Evolutionary conservation across 2,113 vertebrate genomes (phyloP).

Genomic region (Clarias batrachus): DNA sequence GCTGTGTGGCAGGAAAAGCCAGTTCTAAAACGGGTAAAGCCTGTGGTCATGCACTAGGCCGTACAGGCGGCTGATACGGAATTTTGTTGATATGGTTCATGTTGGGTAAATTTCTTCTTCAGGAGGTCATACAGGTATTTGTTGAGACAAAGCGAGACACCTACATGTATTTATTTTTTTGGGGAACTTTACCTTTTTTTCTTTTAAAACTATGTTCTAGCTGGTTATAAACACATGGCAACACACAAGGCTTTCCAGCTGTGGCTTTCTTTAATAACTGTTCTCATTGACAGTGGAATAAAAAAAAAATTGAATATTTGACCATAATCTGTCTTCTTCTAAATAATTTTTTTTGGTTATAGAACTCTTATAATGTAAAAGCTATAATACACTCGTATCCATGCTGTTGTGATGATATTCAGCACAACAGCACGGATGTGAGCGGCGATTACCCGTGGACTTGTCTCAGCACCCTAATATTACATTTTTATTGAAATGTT

Average conservation of each 20-base stretch:
- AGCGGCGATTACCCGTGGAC: not conserved
- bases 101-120: not conserved
- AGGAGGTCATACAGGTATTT: constrained; percentile 7
- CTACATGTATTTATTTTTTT: not conserved
- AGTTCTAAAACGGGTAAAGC: constrained; percentile 46
- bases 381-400: not conserved
- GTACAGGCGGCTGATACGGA: constrained; percentile 12
- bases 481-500: not conserved
- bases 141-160: not conserved
- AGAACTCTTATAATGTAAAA: not conserved
- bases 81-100: not conserved
- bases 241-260: not conserved
- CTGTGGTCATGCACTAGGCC: constrained; percentile 23
- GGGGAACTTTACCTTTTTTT: too few species aligned
- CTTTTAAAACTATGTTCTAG: not conserved
- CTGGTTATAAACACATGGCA: not conserved
- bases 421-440: not conserved
- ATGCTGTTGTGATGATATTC: not conserved
- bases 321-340: not conserved
- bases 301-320: not conserved
- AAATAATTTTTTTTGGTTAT: not conserved
- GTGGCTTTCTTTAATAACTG: not conserved
- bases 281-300: not conserved
- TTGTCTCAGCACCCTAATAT: not conserved
- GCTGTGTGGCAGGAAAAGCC: constrained; percentile 39